Evolutionary conservation across 2,888 invertebrate genomes (phyloP).

Genomic region (Drosophila colorata): DNA sequence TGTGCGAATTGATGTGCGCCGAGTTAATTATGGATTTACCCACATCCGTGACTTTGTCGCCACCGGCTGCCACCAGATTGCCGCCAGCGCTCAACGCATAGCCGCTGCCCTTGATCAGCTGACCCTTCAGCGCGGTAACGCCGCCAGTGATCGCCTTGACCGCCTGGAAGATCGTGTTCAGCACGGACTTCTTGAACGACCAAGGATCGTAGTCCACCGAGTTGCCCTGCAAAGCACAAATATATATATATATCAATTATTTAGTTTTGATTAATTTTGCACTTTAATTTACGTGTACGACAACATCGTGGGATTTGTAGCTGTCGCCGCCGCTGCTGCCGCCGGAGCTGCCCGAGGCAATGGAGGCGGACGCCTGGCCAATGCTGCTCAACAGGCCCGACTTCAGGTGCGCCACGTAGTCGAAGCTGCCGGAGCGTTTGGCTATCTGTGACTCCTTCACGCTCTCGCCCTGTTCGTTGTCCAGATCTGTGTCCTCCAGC

Average conservation of each 20-base stretch:
- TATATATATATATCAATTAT: no score
- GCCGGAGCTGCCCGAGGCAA: constrained; percentile 84
- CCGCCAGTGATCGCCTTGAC: constrained; percentile 95
- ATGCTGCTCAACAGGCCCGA: constrained; percentile 83
- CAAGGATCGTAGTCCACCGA: constrained; percentile 88
- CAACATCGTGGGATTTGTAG: constrained; percentile 75
- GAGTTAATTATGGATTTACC: constrained; percentile 92
- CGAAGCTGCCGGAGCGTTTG: constrained; percentile 84
- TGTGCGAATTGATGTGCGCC: constrained; percentile 88
- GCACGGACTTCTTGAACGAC: constrained; percentile 92
- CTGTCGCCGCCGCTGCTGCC: constrained; percentile 79
- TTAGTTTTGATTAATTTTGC: background rate
- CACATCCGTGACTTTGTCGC: constrained; percentile 91
- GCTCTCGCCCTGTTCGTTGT: constrained; percentile 81
- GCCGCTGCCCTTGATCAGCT: constrained; percentile 94
- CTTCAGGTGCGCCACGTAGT: constrained; percentile 83
- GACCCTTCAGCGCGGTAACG: constrained; percentile 94
- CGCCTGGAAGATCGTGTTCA: constrained; percentile 93
- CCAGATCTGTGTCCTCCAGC: constrained; percentile 79
- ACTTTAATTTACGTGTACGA: constrained; percentile 73
- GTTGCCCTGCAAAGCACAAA: constrained; percentile 71
- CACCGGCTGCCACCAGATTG: constrained; percentile 90
- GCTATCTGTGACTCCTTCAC: constrained; percentile 80
- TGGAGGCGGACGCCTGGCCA: constrained; percentile 84
- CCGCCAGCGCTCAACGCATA: constrained; percentile 88